These are phyloP conservation scores for Datnioides undecimradiatus DNA, from an alignment of 2,113 vertebrate genomes.

Conservation along the genomic window DNA sequence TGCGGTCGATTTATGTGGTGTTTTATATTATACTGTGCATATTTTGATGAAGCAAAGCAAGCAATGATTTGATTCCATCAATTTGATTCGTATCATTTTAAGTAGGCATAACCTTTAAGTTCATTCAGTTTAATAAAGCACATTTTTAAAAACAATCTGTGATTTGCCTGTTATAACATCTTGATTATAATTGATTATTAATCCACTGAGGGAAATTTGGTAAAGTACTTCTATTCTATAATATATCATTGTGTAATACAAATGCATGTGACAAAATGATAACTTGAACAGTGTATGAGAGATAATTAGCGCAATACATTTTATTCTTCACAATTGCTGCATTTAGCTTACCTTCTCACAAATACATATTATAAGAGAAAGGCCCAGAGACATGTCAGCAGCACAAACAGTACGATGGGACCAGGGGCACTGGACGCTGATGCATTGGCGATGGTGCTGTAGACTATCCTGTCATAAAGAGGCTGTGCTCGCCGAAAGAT, in stretches of 20 bases:
- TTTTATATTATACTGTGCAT: neutral
- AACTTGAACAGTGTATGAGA: neutral
- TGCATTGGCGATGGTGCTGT: constrained; percentile 6
- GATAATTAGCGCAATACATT: neutral
- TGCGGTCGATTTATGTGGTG: neutral
- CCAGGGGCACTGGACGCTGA: neutral
- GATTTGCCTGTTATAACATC: neutral
- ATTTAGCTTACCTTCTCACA: neutral
- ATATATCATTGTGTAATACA: neutral
- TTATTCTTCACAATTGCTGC: neutral
- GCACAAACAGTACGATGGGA: neutral
- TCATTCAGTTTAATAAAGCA: neutral
- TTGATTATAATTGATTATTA: neutral
- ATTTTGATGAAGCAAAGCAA: neutral
- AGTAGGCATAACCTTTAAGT: too few relatives aligned
- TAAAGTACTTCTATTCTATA: too few relatives aligned
- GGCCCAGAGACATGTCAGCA: constrained; percentile 18
- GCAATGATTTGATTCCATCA: neutral
- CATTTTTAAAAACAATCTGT: neutral
- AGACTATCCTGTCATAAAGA: constrained; percentile 49
- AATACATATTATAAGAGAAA: neutral
- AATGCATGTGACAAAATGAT: neutral
- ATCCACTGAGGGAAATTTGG: too few relatives aligned
- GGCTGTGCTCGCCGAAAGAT: constrained; percentile 55
- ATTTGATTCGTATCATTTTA: too few relatives aligned